Percentiles rank a stretch among this genome's conserved stretches.
phyloP scores from a whole-genome alignment of 1,140 invertebrate species.

The Oppia nitens region DNA sequence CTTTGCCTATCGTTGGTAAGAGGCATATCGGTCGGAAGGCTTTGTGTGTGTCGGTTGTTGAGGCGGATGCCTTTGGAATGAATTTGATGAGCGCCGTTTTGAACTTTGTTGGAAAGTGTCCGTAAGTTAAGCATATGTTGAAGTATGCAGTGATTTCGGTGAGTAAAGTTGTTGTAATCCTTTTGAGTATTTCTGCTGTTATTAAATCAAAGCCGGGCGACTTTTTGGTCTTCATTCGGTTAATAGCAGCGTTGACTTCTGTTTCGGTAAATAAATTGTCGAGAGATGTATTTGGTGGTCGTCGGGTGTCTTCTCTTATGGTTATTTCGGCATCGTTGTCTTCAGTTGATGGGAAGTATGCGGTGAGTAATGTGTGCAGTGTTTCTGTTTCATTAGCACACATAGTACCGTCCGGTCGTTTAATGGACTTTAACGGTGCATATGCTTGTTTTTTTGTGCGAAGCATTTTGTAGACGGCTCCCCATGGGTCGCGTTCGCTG shows the following conservation, averaged over 20 bases:
- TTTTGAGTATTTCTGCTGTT: background rate
- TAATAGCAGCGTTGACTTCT: background rate
- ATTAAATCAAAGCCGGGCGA: background rate
- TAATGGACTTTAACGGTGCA: background rate
- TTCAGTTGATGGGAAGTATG: background rate
- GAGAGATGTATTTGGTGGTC: background rate
- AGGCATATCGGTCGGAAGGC: conserved; percentile 12
- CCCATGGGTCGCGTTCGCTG: background rate
- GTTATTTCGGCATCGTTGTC: background rate
- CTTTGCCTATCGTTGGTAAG: conserved; percentile 7
- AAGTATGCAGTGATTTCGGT: background rate
- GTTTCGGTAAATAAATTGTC: background rate
- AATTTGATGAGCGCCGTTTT: background rate
- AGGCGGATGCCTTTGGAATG: background rate
- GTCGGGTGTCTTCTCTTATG: background rate
- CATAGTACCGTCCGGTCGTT: background rate
- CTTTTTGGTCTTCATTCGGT: background rate
- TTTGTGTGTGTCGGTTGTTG: background rate
- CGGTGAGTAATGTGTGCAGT: background rate
- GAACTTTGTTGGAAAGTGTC: background rate
- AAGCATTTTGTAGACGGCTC: background rate
- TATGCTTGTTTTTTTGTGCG: background rate
- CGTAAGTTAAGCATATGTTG: background rate
- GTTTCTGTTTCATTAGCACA: background rate
- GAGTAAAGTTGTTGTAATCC: background rate